phyloP scores from a whole-genome alignment of 2,888 invertebrate genomes.

The Drosophila mayaguana region DNA sequence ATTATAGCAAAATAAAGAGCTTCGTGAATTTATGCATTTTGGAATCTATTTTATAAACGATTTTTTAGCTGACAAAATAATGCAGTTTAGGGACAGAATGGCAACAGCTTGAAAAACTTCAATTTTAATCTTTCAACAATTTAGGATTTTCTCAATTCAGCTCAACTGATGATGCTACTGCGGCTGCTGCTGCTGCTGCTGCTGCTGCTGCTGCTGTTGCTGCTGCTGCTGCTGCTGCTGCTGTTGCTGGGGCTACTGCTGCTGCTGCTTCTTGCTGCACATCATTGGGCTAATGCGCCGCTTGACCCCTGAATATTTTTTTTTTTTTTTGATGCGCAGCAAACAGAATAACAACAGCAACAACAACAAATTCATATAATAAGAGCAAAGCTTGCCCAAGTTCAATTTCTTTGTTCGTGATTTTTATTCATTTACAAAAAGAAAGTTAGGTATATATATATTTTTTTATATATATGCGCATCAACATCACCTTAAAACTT shows the following conservation, averaged over 20 bases:
- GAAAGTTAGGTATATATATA: background rate
- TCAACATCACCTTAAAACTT: constrained; percentile 60
- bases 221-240: background rate
- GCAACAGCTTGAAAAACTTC: background rate
- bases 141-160: background rate
- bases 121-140: background rate
- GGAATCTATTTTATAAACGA: background rate
- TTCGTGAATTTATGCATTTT: background rate
- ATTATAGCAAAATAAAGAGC: background rate
- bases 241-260: background rate
- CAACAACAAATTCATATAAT: background rate
- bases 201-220: background rate
- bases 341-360: constrained; percentile 15
- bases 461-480: constrained; percentile 11
- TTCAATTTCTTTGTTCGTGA: constrained; percentile 64
- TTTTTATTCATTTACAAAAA: constrained; percentile 47
- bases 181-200: background rate
- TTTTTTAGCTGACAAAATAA: background rate
- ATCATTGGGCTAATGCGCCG: constrained; percentile 14
- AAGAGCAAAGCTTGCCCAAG: constrained; percentile 51
- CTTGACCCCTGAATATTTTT: constrained; percentile 43
- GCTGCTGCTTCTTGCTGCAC: background rate
- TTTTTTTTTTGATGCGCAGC: constrained; percentile 8
- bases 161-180: background rate
- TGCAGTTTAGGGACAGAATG: background rate